Conservation (phyloP, 2,113 vertebrate genomes). For the Micronisus gabar region DNA sequence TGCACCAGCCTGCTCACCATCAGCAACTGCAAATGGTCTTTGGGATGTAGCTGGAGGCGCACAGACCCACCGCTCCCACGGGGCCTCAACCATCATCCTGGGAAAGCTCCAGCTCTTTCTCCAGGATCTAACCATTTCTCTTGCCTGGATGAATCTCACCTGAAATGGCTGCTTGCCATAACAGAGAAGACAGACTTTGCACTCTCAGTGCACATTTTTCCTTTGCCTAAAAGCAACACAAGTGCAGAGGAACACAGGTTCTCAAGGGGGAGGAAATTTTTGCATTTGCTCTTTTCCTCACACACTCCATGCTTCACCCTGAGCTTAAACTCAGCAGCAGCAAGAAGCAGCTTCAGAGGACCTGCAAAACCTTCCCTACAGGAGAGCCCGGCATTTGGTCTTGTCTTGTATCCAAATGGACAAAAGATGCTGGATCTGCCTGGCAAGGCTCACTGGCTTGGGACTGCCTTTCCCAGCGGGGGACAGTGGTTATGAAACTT, state of each 20-base stretch:
- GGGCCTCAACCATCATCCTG: neutral
- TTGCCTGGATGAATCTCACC: neutral
- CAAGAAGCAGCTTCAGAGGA: neutral
- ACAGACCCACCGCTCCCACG: accelerated
- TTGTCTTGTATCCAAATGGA: conserved; percentile 32
- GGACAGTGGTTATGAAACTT: conserved; percentile 24
- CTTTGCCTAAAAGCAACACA: neutral
- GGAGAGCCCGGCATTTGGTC: neutral
- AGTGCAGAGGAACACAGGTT: neutral
- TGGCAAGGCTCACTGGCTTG: neutral
- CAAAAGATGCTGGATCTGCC: conserved; percentile 23
- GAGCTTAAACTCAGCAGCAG: neutral
- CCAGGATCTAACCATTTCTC: neutral
- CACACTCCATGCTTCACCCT: neutral
- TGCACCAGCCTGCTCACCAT: neutral
- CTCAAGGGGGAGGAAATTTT: neutral
- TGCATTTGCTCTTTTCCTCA: neutral
- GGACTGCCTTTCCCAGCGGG: neutral
- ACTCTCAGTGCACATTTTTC: neutral
- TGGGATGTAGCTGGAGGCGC: neutral
- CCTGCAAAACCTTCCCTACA: conserved; percentile 4
- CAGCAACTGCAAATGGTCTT: neutral
- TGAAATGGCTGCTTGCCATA: neutral
- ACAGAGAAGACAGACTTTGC: neutral
- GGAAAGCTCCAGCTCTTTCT: neutral